Percentiles rank a stretch among this genome's conserved stretches.
phyloP scores from a whole-genome alignment of 2,113 vertebrate genomes.

The Elanus axillaris region DNA sequence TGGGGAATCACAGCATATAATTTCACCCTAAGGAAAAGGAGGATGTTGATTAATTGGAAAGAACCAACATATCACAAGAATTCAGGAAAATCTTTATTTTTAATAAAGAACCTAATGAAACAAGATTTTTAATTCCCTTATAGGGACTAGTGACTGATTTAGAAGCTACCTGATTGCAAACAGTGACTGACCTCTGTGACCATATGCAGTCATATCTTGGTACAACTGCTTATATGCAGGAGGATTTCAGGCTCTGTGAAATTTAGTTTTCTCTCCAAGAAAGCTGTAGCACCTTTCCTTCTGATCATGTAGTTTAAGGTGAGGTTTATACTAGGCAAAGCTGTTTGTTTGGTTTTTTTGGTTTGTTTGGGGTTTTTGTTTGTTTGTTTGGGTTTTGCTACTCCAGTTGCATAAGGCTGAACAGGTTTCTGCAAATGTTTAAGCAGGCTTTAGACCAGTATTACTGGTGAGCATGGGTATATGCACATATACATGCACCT shows the following conservation, averaged over 20 bases:
- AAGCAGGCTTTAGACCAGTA: background rate
- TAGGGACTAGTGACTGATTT: background rate
- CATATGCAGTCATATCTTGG: background rate
- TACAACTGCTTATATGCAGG: background rate
- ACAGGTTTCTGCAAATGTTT: background rate
- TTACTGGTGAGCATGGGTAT: background rate
- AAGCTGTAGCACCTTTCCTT: background rate
- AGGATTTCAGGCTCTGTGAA: background rate
- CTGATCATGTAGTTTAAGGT: background rate
- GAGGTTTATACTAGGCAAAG: background rate
- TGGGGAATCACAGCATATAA: background rate
- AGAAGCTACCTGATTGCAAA: background rate
- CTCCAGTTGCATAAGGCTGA: background rate
- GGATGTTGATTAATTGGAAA: background rate
- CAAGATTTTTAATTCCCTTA: background rate
- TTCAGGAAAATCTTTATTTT: background rate
- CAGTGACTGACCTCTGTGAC: background rate
- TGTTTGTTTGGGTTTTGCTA: too few relatives aligned
- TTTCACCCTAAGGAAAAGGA: background rate
- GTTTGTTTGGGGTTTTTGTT: too few relatives aligned
- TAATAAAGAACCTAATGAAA: background rate
- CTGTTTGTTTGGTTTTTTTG: too few relatives aligned
- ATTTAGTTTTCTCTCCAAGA: background rate
- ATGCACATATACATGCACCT: background rate
- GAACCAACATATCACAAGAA: background rate